Conservation (phyloP, 2,113 vertebrate species). For the Candoia aspera region DNA sequence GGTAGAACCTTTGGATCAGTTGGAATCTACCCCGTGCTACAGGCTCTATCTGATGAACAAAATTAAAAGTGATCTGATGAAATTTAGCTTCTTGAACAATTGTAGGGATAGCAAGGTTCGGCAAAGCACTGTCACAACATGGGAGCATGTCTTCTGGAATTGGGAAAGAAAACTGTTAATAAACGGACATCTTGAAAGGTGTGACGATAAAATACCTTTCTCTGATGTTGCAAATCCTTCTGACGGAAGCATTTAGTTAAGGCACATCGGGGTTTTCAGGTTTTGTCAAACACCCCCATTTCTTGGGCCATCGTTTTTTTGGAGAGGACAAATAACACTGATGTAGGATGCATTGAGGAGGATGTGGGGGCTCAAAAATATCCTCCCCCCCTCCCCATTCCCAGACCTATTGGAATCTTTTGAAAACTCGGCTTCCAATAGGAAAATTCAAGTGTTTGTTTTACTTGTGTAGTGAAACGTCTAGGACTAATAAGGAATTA, state of each 20-base stretch:
- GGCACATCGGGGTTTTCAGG: background rate
- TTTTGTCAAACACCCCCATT: too few species aligned
- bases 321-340: too few species aligned
- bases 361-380: too few species aligned
- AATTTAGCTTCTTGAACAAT: constrained; percentile 60
- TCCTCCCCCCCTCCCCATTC: too few species aligned
- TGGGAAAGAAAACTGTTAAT: constrained; percentile 52
- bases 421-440: too few species aligned
- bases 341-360: too few species aligned
- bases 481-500: too few species aligned
- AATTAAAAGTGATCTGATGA: constrained; percentile 52
- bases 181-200: constrained; percentile 58
- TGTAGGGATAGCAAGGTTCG: constrained; percentile 42
- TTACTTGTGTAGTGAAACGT: too few species aligned
- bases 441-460: too few species aligned
- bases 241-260: constrained; percentile 23
- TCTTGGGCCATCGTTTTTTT: too few species aligned
- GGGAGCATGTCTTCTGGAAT: constrained; percentile 26
- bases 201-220: constrained; percentile 49
- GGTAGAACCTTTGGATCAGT: constrained; percentile 44
- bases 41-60: constrained; percentile 64
- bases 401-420: too few species aligned
- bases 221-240: constrained; percentile 54
- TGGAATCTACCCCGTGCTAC: constrained; percentile 37
- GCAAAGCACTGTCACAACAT: constrained; percentile 35